A percentile compares a stretch with the other conserved stretches of the same genome.
phyloP scores from a whole-genome alignment of 2,113 vertebrate species.

The Eclectus roratus region DNA sequence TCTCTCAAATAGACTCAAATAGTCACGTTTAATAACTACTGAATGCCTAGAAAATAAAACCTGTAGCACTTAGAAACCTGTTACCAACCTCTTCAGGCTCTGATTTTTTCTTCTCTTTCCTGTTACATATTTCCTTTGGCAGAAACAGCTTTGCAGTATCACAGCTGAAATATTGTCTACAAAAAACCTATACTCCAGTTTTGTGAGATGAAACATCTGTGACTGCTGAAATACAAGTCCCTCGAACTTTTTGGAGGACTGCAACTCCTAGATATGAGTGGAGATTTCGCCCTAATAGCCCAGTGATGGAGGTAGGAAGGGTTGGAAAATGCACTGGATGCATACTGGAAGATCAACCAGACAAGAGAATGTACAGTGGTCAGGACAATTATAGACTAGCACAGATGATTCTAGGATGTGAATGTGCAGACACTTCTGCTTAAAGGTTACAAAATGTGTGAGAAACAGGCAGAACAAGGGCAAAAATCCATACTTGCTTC shows the following conservation, averaged over 20 bases:
- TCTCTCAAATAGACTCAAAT: neutral
- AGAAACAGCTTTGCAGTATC: neutral
- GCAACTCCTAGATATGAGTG: neutral
- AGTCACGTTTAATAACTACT: neutral
- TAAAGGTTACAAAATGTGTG: neutral
- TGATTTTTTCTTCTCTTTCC: fast-evolving
- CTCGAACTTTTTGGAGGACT: neutral
- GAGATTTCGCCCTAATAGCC: neutral
- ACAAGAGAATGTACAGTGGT: neutral
- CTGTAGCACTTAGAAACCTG: neutral
- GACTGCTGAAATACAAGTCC: neutral
- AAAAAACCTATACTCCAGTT: neutral
- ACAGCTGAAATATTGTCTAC: neutral
- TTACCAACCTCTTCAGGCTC: neutral
- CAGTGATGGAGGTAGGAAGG: neutral
- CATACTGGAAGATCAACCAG: neutral
- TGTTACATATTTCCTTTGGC: neutral
- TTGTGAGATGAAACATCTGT: neutral
- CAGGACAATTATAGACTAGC: neutral
- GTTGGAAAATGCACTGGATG: neutral
- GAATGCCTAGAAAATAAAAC: neutral
- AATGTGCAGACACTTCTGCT: neutral
- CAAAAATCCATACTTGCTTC: neutral
- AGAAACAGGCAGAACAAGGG: neutral
- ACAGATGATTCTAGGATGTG: neutral